Conservation (phyloP, 1,140 invertebrate species). For the Globodera rostochiensis region DNA sequence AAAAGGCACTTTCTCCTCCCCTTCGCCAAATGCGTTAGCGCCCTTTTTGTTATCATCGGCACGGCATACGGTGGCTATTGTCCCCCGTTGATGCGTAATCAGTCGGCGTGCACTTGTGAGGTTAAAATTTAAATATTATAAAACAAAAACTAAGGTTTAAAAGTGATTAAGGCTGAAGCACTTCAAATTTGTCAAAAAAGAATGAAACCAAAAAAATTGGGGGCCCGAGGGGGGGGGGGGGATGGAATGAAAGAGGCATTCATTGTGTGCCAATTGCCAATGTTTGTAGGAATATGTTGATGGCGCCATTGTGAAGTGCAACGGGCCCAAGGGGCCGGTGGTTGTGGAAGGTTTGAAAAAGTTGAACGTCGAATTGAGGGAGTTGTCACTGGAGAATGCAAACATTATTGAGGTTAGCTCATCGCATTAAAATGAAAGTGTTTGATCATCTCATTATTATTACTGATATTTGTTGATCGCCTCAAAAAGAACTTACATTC, state of each 20-base stretch:
- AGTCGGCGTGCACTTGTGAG: constrained; percentile 55
- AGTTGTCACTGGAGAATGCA: constrained; percentile 61
- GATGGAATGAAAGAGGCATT: too few species aligned
- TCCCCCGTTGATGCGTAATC: constrained; percentile 46
- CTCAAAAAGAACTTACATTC: constrained; percentile 12
- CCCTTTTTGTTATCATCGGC: neutral
- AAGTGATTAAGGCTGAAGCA: too few species aligned
- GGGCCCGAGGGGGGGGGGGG: too few species aligned
- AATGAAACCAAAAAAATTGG: too few species aligned
- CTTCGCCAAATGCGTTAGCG: neutral
- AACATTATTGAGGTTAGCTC: constrained; percentile 62
- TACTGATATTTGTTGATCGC: too few species aligned
- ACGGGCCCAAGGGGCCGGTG: constrained; percentile 55
- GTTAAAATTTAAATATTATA: neutral
- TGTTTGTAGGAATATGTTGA: constrained; percentile 55
- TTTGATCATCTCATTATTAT: neutral
- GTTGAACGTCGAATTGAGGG: constrained; percentile 54
- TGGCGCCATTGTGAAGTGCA: constrained; percentile 63
- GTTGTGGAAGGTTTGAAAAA: constrained; percentile 62
- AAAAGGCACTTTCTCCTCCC: neutral
- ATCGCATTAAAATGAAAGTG: neutral
- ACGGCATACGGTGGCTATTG: neutral
- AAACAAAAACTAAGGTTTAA: too few species aligned
- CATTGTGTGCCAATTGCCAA: neutral
- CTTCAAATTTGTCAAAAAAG: too few species aligned